Conservation (phyloP, 2,888 invertebrate genomes). For the Kryphioiulus occultus region DNA sequence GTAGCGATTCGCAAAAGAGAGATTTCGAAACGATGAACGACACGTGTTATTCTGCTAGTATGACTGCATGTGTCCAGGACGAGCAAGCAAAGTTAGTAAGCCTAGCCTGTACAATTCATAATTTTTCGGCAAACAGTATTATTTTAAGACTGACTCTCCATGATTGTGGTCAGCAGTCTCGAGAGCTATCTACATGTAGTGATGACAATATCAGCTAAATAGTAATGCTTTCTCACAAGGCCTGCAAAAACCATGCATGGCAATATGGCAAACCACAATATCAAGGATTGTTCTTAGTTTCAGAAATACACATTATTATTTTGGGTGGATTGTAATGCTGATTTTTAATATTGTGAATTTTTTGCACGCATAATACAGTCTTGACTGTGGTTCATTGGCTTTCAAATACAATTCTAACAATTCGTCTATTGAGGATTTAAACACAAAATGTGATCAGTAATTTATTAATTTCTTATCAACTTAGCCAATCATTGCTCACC, state of each 20-base stretch:
- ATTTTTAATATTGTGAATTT: too few species aligned
- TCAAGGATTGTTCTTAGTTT: too few species aligned
- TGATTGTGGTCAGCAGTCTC: too few species aligned
- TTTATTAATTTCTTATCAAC: not conserved
- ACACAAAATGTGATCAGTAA: not conserved
- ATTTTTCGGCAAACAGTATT: not conserved
- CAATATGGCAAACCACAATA: too few species aligned
- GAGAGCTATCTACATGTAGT: too few species aligned
- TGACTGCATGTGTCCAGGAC: not conserved
- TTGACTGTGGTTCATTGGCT: not conserved
- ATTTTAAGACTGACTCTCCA: too few species aligned
- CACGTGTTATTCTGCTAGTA: not conserved
- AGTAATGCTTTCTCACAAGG: too few species aligned
- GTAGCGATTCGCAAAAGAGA: not conserved
- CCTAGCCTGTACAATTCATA: not conserved
- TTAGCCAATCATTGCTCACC: not conserved
- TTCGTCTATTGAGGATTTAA: not conserved
- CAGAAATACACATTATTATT: too few species aligned
- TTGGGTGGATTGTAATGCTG: too few species aligned
- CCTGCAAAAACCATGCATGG: too few species aligned
- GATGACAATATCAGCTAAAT: not conserved
- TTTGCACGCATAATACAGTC: too few species aligned
- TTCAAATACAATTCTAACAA: not conserved
- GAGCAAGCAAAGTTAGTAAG: not conserved
- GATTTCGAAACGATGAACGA: not conserved